Percentiles rank a stretch among this genome's conserved stretches.
Evolutionary conservation across 2,888 invertebrate genomes (phyloP).

Genomic region (Protodeltote pygarga): DNA sequence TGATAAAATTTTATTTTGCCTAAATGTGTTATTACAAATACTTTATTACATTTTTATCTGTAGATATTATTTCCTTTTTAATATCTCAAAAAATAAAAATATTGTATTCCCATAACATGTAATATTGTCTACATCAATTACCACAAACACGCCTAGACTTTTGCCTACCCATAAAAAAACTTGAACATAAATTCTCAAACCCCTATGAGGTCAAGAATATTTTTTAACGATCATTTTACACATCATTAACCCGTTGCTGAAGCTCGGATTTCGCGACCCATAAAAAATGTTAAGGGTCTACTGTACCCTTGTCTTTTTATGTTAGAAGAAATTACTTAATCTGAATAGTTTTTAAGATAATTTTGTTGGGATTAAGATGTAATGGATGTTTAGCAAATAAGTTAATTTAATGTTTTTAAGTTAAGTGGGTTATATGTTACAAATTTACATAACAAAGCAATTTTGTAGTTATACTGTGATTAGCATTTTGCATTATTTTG

Average conservation of each 20-base stretch:
- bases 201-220: constrained; percentile 51
- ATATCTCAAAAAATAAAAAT: too few relatives aligned
- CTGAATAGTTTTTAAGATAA: constrained; percentile 10
- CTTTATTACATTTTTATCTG: too few relatives aligned
- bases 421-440: too few relatives aligned
- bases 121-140: constrained; percentile 8
- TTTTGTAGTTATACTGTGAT: too few relatives aligned
- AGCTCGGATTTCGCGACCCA: constrained; percentile 65
- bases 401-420: background rate
- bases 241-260: constrained; percentile 61
- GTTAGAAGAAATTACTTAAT: constrained; percentile 29
- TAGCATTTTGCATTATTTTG: too few relatives aligned
- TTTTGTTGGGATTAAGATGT: constrained; percentile 14
- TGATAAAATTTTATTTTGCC: too few relatives aligned
- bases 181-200: constrained; percentile 28
- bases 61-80: too few relatives aligned
- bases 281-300: constrained; percentile 50
- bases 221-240: constrained; percentile 61
- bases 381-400: constrained; percentile 7
- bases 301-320: constrained; percentile 29
- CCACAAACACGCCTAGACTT: constrained; percentile 2
- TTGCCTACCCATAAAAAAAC: background rate
- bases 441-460: too few relatives aligned
- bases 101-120: background rate
- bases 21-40: too few relatives aligned